Base-by-base conservation (phyloP, 2,888 invertebrate species). In the Hirtodrosophila confusa region DNA sequence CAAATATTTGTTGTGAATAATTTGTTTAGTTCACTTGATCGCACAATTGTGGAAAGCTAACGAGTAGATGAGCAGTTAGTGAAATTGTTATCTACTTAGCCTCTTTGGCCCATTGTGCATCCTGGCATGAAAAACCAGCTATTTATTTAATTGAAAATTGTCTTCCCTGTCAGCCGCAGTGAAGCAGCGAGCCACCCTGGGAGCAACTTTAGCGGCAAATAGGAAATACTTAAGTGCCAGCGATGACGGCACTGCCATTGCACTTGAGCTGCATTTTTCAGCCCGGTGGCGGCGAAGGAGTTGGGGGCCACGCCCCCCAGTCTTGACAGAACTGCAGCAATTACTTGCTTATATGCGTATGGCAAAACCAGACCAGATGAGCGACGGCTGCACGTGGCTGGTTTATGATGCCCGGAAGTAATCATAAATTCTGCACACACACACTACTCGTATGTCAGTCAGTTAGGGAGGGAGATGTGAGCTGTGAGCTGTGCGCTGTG, bases 121-220 rank as follows among this genome's bases (percentile, higher is more conserved):
- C 3, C 33, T 54, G 68, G 63, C 37, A 74, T 64, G 67, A 74
- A 82, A 79, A 82, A 68, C 62, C 61, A 77, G 67, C 77, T 70
- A 83, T 85, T 84, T 85, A 84, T 85, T 84, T 84, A 84, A 85
- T 84, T 84, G 85, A 85, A 85, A 85, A 84, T 83, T 84, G 83
- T 83, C 84, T 83, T 69, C 57, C 69, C 83, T 83, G 83, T 85
- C 85, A 82, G 61, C 73, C 55, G 49, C 84, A 83, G 78, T 44
- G 49, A 60, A 66, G 64, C 63, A 39, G 45, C 70, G 55, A 23
- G 64, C 40, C 29, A 44, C 45, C 51, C 50, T 65, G 45, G 66
- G 39, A 61, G 75, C 68, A 75, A 55, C 66, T 58, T 70, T 40
- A 62, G 71, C 62, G 57, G 65, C 73, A 66, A 47, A 57, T 55